Conservation (phyloP, 64 coral and sea anemone species). For the Montipora foliosa region DNA sequence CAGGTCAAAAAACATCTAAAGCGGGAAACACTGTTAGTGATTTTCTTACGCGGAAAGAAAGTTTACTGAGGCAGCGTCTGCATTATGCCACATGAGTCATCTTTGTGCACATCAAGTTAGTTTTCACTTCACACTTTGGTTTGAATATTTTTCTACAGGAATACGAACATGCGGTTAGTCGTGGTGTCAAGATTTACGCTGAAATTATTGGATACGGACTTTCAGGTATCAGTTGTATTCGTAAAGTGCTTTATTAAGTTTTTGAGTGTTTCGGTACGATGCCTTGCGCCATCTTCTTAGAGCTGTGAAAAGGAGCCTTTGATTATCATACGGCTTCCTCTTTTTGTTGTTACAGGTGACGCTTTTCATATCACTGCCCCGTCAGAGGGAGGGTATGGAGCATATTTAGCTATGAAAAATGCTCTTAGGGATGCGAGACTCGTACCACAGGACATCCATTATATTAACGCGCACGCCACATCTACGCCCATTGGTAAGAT, state of each 20-base stretch:
- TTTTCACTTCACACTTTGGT: too few species aligned
- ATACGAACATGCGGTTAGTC: conserved; percentile 69
- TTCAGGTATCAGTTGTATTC: conserved; percentile 70
- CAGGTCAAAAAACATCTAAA: too few species aligned
- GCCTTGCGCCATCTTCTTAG: neutral
- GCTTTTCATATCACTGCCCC: conserved; percentile 94
- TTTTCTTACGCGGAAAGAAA: too few species aligned
- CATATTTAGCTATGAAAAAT: conserved; percentile 80
- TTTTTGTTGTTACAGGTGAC: conserved; percentile 65
- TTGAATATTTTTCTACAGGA: conserved; percentile 53
- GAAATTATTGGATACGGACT: conserved; percentile 93
- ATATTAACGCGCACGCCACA: conserved; percentile 96
- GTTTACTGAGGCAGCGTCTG: too few species aligned
- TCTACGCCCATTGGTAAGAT: conserved; percentile 94
- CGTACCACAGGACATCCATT: conserved; percentile 65
- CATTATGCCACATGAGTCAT: too few species aligned
- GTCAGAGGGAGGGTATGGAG: conserved; percentile 81
- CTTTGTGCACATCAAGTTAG: too few species aligned
- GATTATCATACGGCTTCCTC: neutral
- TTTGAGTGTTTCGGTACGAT: neutral
- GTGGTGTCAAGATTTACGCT: conserved; percentile 85
- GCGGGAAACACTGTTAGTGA: too few species aligned
- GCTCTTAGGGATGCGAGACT: conserved; percentile 78
- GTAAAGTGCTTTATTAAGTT: neutral
- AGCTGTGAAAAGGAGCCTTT: neutral